A percentile compares a stretch with the other conserved stretches of the same genome.
Evolutionary conservation across 2,797 vertebrate species (phyloP).

Genomic region (Platyrinchus mystaceus): DNA sequence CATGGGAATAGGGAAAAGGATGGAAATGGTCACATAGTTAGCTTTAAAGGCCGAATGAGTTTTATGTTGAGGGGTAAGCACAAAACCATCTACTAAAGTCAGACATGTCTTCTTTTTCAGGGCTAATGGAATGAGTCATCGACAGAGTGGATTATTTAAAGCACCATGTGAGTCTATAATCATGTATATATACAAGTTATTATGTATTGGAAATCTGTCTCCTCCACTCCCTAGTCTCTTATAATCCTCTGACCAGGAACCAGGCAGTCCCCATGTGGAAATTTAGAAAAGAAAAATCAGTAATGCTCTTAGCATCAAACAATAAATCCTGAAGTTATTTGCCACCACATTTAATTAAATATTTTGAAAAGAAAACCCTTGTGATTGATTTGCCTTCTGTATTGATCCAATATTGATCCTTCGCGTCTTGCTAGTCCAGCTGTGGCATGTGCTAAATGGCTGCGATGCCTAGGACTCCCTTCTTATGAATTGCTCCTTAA

Average conservation of each 20-base stretch:
- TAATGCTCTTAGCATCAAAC: slow-evolving; percentile 93
- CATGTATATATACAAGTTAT: slow-evolving; percentile 92
- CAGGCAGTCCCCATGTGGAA: slow-evolving; percentile 81
- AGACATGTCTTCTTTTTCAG: slow-evolving; percentile 74
- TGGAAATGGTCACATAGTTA: slow-evolving; percentile 37
- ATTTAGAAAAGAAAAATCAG: slow-evolving; percentile 89
- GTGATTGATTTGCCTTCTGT: slow-evolving; percentile 87
- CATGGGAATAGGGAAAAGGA: neutral
- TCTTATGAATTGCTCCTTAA: slow-evolving; percentile 71
- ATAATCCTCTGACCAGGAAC: slow-evolving; percentile 84
- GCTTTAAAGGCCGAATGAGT: slow-evolving; percentile 73
- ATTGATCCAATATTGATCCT: slow-evolving; percentile 88
- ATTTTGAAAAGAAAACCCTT: slow-evolving; percentile 90
- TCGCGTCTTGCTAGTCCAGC: slow-evolving; percentile 81
- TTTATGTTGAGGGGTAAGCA: slow-evolving; percentile 77
- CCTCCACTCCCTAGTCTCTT: slow-evolving; percentile 86
- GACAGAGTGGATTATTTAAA: slow-evolving; percentile 87
- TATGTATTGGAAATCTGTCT: slow-evolving; percentile 94
- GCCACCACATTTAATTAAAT: slow-evolving; percentile 93
- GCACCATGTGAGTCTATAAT: slow-evolving; percentile 86
- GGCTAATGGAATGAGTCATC: slow-evolving; percentile 85
- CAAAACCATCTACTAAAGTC: slow-evolving; percentile 78
- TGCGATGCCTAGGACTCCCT: slow-evolving; percentile 79
- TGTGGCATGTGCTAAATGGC: slow-evolving; percentile 87
- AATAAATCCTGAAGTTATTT: slow-evolving; percentile 91